Base-by-base conservation (phyloP, 2,797 vertebrate species). In the Neomorphus geoffroyi region DNA sequence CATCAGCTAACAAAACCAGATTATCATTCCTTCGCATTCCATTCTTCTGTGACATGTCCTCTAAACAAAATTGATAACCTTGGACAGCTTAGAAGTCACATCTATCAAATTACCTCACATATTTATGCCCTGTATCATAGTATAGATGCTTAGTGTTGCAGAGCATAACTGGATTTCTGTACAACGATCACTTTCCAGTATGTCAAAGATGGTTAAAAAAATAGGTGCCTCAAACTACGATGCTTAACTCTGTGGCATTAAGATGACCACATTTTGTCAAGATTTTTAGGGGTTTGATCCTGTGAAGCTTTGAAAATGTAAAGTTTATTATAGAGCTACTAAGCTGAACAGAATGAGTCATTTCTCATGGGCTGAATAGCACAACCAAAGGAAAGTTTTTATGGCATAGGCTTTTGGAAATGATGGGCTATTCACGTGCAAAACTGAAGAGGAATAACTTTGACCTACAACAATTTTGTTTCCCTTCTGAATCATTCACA, bases 331-430 rank as follows among this genome's bases (percentile, higher is more conserved):
- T 30, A 22, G 27, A 62, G 32, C 48, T 33, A 17, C 67, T 51
- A 35, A 82, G 18, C 21, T 58, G 67, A 78, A 70, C 35, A 75
- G 77, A 66, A 35, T 77, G 69, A 94, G 28, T 82, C 26, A 82
- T 83, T 58, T 58, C 35, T 85, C 45, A 53, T 67, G 79, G 64
- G 81, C 7, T 85, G 74, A 80, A 7, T 4, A n/a, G 37, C 51
- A 54, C n/a, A 46, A 46, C 50, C 33, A 33, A 61, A 81, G 54
- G 15, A 22, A 50, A 58, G 14, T 60, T 78, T 46, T 67, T 35
- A 26, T 0, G 5, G 39, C 1, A 2, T 26, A 14, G 39, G 71
- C 19, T 65, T 39, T 46, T 0, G 0, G 89, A 80, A 95, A 33
- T 1, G 9, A 62, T n/a, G 51, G 58, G 72, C 71, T 85, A 41